Percentiles rank a stretch among this genome's conserved stretches.
These are phyloP conservation scores for Xerus rutilus DNA, from an alignment of 2,797 vertebrate species.

Conservation along the genomic window DNA sequence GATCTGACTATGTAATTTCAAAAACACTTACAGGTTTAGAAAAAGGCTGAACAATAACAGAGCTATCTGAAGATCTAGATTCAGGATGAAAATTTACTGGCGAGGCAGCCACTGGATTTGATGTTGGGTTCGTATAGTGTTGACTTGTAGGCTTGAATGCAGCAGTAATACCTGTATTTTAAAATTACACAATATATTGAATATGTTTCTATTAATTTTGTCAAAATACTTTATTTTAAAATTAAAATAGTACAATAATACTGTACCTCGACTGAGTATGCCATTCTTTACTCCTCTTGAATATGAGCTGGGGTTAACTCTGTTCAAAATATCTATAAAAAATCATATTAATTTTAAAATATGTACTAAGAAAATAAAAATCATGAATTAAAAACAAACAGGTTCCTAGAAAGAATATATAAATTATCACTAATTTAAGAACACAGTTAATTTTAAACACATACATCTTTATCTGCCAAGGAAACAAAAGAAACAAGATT, in stretches of 20 bases:
- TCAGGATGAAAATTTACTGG: constrained; percentile 86
- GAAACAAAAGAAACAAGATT: constrained; percentile 24
- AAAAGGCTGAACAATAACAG: constrained; percentile 86
- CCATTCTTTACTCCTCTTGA: constrained; percentile 90
- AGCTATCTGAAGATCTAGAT: constrained; percentile 84
- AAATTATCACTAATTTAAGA: constrained; percentile 46
- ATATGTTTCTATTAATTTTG: constrained; percentile 56
- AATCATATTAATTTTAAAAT: constrained; percentile 73
- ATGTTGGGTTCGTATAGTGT: constrained; percentile 82
- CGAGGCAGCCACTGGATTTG: constrained; percentile 85
- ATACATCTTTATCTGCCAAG: constrained; percentile 18
- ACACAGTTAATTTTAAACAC: constrained; percentile 50
- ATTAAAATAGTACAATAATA: constrained; percentile 84
- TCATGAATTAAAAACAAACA: constrained; percentile 41
- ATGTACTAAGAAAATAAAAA: constrained; percentile 55
- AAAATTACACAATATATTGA: constrained; percentile 82
- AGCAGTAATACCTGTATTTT: constrained; percentile 86
- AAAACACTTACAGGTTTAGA: constrained; percentile 86
- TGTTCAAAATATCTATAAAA: constrained; percentile 91
- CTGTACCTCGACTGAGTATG: constrained; percentile 89
- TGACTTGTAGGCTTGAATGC: constrained; percentile 87
- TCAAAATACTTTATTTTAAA: constrained; percentile 77
- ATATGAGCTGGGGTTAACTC: constrained; percentile 88
- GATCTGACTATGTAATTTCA: constrained; percentile 78
- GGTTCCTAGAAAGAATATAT: constrained; percentile 28